These are phyloP conservation scores for Pyrgilauda ruficollis DNA, from an alignment of 2,113 vertebrate genomes.

Conservation along the genomic window DNA sequence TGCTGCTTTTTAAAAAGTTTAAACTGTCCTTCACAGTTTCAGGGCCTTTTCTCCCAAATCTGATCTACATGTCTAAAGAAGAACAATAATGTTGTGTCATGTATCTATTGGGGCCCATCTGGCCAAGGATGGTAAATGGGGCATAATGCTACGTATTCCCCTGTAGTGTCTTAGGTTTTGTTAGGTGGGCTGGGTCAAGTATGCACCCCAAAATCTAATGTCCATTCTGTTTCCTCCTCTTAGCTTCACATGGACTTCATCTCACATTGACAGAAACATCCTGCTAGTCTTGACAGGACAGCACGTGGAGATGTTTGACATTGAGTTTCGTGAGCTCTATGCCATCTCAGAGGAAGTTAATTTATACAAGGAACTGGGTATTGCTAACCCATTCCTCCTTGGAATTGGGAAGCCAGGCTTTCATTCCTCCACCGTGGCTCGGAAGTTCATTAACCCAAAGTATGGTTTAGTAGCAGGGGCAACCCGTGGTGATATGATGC, in stretches of 20 bases:
- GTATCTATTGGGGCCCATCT: neutral
- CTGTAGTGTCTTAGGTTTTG: neutral
- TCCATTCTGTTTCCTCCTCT: neutral
- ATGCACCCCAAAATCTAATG: neutral
- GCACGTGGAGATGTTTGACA: conserved; percentile 87
- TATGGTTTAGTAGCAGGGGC: conserved; percentile 81
- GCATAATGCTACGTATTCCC: neutral
- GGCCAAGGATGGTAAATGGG: neutral
- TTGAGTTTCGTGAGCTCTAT: conserved; percentile 92
- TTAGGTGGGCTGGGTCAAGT: neutral
- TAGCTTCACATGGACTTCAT: conserved; percentile 91
- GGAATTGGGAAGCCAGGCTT: conserved; percentile 32
- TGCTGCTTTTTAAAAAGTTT: neutral
- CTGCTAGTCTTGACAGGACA: conserved; percentile 90
- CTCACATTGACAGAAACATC: conserved; percentile 89
- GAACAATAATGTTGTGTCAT: neutral
- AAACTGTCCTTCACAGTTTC: neutral
- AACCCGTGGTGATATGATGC: conserved; percentile 76
- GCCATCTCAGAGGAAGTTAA: conserved; percentile 87
- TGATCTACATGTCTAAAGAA: neutral
- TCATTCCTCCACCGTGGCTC: conserved; percentile 80
- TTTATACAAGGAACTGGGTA: conserved; percentile 81
- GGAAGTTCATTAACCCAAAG: conserved; percentile 93
- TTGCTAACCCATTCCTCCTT: conserved; percentile 48
- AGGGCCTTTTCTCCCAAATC: neutral